These are phyloP conservation scores for Mycteria americana DNA, from an alignment of 2,797 vertebrate species.

Conservation along the genomic window DNA sequence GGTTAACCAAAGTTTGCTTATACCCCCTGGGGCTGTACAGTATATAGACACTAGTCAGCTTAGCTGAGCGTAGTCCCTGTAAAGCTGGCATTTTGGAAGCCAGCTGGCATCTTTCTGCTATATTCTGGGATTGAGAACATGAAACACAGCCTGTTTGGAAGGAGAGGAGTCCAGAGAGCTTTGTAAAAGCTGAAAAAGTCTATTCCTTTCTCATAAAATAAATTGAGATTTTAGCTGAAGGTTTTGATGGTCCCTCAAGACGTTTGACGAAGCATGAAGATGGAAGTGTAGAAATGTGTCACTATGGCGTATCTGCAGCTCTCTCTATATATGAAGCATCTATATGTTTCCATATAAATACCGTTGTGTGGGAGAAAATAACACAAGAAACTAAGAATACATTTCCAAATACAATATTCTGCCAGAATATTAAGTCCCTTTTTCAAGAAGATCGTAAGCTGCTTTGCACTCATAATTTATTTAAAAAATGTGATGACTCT, in stretches of 20 bases:
- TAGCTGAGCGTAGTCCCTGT: not conserved
- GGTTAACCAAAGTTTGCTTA: constrained; percentile 25
- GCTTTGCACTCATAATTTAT: not conserved
- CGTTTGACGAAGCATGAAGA: not conserved
- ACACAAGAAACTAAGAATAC: not conserved
- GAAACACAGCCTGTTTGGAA: constrained; percentile 28
- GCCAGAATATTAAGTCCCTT: not conserved
- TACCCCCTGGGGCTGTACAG: not conserved
- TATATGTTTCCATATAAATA: not conserved
- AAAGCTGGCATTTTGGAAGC: constrained; percentile 50
- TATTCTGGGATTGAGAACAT: constrained; percentile 9
- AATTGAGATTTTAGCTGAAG: constrained; percentile 18
- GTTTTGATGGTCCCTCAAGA: not conserved
- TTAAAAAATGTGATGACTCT: not conserved
- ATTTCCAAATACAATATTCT: constrained; percentile 15
- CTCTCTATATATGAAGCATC: not conserved
- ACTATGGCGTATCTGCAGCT: not conserved
- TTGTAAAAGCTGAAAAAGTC: constrained; percentile 27
- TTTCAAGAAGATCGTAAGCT: not conserved
- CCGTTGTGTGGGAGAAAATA: not conserved
- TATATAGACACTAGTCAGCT: constrained; percentile 5
- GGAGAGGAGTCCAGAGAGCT: constrained; percentile 21
- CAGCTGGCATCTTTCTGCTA: constrained; percentile 53
- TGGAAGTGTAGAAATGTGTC: not conserved
- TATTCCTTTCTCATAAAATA: constrained; percentile 41